Percentiles rank a stretch among this genome's conserved stretches.
Conservation (phyloP, 2,888 invertebrate species). For the Odontomyia ornata region DNA sequence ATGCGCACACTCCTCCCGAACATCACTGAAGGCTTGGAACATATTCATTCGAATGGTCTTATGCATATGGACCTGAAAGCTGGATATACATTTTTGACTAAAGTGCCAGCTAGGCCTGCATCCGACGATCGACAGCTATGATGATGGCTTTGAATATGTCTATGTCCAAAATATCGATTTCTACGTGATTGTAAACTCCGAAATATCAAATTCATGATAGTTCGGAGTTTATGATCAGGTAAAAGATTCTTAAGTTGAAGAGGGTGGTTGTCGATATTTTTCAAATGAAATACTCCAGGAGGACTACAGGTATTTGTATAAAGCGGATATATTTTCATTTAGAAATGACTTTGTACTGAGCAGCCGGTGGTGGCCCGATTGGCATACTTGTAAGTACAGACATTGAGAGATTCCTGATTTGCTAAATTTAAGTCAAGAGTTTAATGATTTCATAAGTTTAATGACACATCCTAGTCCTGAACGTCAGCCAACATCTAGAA, state of each 20-base stretch:
- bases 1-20: slow-evolving; percentile 73
- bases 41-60: slow-evolving; percentile 87
- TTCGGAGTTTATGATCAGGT: slow-evolving; percentile 90
- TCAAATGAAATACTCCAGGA: slow-evolving; percentile 88
- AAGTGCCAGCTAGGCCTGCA: too few species aligned
- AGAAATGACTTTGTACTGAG: slow-evolving; percentile 68
- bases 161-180: too few species aligned
- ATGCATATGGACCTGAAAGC: slow-evolving; percentile 96
- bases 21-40: too few species aligned
- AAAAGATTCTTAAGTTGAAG: slow-evolving; percentile 83
- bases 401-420: slow-evolving; percentile 77
- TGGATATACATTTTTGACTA: slow-evolving; percentile 89
- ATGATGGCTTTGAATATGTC: slow-evolving; percentile 79
- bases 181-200: slow-evolving; percentile 69
- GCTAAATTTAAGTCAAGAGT: slow-evolving; percentile 72
- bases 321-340: slow-evolving; percentile 92
- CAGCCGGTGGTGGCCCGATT: slow-evolving; percentile 82
- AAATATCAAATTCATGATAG: slow-evolving; percentile 77
- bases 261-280: slow-evolving; percentile 92
- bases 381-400: slow-evolving; percentile 86
- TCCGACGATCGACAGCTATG: slow-evolving; percentile 61
- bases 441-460: slow-evolving; percentile 79
- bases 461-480: too few species aligned
- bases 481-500: slow-evolving; percentile 77
- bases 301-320: slow-evolving; percentile 75